Conservation (phyloP, 2,113 vertebrate species). For the Dissostichus mawsoni region DNA sequence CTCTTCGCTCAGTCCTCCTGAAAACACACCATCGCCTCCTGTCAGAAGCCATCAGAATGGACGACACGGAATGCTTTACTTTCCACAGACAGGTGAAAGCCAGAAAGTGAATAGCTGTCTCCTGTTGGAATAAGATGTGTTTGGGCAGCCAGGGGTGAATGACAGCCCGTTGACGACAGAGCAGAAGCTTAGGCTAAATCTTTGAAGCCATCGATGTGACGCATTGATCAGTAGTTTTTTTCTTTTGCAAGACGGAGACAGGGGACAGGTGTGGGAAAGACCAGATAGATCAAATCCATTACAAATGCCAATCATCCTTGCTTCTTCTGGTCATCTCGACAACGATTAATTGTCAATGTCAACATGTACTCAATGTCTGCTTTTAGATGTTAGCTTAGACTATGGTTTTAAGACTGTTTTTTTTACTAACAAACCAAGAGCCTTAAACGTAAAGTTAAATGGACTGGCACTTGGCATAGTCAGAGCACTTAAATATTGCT, state of each 20-base stretch:
- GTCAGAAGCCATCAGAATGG: constrained; percentile 62
- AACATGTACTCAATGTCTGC: constrained; percentile 4
- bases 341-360: constrained; percentile 45
- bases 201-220: constrained; percentile 71
- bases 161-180: constrained; percentile 71
- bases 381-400: constrained; percentile 25
- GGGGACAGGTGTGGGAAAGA: constrained; percentile 63
- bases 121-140: constrained; percentile 61
- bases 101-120: constrained; percentile 64
- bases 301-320: constrained; percentile 70
- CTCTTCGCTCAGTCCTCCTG: constrained; percentile 5
- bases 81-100: constrained; percentile 53
- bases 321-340: constrained; percentile 29
- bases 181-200: constrained; percentile 64
- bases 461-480: neutral
- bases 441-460: neutral
- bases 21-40: constrained; percentile 50
- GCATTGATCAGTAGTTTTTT: constrained; percentile 72
- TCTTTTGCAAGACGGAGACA: constrained; percentile 30
- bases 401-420: neutral
- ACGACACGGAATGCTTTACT: constrained; percentile 49
- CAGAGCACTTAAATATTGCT: neutral
- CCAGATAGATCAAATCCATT: constrained; percentile 68
- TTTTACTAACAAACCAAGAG: neutral
- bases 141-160: constrained; percentile 62